Evolutionary conservation across 1,140 invertebrate genomes (phyloP).

Genomic region (Heliconius melpomene): DNA sequence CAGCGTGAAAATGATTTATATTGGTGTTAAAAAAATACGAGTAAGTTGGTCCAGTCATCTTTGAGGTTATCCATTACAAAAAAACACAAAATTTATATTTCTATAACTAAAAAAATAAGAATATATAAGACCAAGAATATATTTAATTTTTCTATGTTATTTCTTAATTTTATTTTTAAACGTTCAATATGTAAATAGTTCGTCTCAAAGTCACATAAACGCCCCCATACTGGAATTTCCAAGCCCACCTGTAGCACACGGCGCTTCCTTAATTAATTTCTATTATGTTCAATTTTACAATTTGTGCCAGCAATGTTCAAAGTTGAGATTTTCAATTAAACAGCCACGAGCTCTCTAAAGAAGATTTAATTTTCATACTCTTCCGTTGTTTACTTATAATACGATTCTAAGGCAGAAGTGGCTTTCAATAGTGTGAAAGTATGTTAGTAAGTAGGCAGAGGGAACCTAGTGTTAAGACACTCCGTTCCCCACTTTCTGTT

Average conservation of each 20-base stretch:
- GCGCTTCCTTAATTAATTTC: slow-evolving; percentile 23
- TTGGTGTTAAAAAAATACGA: no score
- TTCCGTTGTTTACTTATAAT: background rate
- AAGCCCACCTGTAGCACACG: background rate
- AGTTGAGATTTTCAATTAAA: slow-evolving; percentile 29
- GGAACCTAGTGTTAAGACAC: no score
- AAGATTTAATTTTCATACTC: slow-evolving; percentile 19
- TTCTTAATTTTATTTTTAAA: background rate
- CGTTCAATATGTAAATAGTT: background rate
- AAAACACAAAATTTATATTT: no score
- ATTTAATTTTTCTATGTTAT: no score
- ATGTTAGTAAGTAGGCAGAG: background rate
- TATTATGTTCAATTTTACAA: slow-evolving; percentile 24
- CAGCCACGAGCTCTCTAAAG: background rate
- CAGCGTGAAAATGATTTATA: no score
- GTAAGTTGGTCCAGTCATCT: no score
- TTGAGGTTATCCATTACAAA: no score
- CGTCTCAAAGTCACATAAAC: background rate
- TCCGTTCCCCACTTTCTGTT: no score
- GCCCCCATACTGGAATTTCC: slow-evolving; percentile 11
- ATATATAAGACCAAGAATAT: no score
- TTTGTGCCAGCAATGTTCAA: slow-evolving; percentile 25
- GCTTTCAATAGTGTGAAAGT: background rate
- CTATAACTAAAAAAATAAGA: no score
- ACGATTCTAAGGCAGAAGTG: background rate